A percentile compares a stretch with the other conserved stretches of the same genome.
Evolutionary conservation across 2,113 vertebrate species (phyloP).

Genomic region (Esox niger): DNA sequence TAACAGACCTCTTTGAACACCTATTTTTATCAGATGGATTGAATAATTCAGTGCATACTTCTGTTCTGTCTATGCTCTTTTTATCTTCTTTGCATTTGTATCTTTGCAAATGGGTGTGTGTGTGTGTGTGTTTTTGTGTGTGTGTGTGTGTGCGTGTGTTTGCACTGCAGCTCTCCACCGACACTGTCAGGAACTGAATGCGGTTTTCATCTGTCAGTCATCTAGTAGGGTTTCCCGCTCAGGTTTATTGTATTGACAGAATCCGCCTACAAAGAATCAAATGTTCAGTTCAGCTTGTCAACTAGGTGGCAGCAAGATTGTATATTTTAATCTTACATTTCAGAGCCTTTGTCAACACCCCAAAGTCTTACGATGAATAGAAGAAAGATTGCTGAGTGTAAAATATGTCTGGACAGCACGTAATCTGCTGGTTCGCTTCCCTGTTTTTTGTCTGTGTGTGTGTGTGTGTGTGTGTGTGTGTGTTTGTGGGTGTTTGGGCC

Average conservation of each 20-base stretch:
- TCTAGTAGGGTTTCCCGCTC: slow-evolving; percentile 4
- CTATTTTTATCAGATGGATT: slow-evolving; percentile 70
- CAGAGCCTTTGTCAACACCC: slow-evolving; percentile 1
- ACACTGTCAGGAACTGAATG: slow-evolving; percentile 2
- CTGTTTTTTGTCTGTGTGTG: slow-evolving; percentile 10
- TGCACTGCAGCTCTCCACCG: not conserved
- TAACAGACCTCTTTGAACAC: slow-evolving; percentile 56
- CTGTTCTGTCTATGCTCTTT: slow-evolving; percentile 14
- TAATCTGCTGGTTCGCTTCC: too few species aligned
- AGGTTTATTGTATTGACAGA: slow-evolving; percentile 14
- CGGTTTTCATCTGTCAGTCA: slow-evolving; percentile 23
- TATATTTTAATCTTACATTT: slow-evolving; percentile 13
- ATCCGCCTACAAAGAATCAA: slow-evolving; percentile 15
- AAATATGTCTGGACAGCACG: too few species aligned
- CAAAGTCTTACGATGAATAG: not conserved
- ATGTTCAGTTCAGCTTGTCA: slow-evolving; percentile 34
- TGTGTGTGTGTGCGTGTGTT: slow-evolving; percentile 6
- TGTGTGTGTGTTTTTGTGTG: slow-evolving; percentile 4
- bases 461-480: not conserved
- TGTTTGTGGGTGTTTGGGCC: too few species aligned
- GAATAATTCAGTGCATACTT: slow-evolving; percentile 66
- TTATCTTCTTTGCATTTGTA: slow-evolving; percentile 1
- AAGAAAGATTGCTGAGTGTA: not conserved
- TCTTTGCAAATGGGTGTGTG: slow-evolving; percentile 7
- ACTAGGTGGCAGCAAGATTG: slow-evolving; percentile 16